Evolutionary conservation across 2,113 vertebrate species (phyloP).

Genomic region (Peromyscus maniculatus): DNA sequence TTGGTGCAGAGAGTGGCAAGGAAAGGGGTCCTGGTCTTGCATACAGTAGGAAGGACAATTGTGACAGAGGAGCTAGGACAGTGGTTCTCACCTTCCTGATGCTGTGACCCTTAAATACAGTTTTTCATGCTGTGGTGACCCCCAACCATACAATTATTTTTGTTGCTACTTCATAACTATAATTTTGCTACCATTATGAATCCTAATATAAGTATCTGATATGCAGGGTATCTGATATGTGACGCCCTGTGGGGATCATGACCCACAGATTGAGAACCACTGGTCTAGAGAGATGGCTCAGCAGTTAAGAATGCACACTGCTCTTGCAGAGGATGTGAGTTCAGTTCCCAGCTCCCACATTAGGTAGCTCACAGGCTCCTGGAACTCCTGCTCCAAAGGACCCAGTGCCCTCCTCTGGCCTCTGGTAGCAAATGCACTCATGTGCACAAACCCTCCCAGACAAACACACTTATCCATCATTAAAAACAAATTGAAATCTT

Average conservation of each 20-base stretch:
- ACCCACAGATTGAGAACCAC: not conserved
- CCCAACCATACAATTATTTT: not conserved
- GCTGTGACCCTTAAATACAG: not conserved
- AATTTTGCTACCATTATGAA: not conserved
- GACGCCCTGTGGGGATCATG: not conserved
- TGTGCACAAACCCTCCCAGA: not conserved
- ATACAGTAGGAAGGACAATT: not conserved
- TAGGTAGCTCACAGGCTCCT: not conserved
- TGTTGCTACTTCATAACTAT: not conserved
- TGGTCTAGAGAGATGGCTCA: not conserved
- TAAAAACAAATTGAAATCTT: not conserved
- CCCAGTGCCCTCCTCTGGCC: not conserved
- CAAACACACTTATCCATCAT: not conserved
- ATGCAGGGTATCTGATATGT: not conserved
- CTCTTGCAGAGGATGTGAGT: not conserved
- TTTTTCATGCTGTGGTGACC: not conserved
- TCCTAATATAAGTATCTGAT: not conserved
- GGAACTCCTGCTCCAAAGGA: not conserved
- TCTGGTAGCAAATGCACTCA: not conserved
- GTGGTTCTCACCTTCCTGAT: not conserved
- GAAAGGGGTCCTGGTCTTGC: not conserved
- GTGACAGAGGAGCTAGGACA: fast-evolving
- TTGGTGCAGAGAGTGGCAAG: not conserved
- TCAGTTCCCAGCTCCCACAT: not conserved
- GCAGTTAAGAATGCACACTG: not conserved